Base-by-base conservation (phyloP, 1,140 invertebrate genomes). In the Atta texana region DNA sequence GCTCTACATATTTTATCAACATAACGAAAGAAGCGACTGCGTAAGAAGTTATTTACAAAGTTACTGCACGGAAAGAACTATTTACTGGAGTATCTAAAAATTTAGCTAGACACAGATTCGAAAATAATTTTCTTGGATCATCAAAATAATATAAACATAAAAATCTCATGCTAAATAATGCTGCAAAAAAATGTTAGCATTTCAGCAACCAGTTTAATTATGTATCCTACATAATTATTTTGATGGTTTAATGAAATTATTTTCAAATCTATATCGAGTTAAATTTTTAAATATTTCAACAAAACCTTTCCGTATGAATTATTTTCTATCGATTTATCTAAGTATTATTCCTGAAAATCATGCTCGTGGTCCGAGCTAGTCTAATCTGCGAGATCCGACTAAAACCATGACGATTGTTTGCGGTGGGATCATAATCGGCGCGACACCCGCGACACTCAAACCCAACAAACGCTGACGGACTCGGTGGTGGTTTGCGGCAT, bases 401-500 rank as follows among this genome's bases (percentile, higher is more conserved):
- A 53, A 66, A 39, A 39, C 24, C 57, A 64, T 53, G 31, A 57
- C 82, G 49, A 77, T 85, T 44, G 51, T 21, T 77, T 63, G 63
- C 74, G 82, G 75, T 78, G 51, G 71, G 85, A 74, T 31, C 16
- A 39, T 49, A 24, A 28, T 82, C 53, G 49, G 18, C n/a, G 55
- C 10, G 5, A 28, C 24, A 57, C 44, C 34, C 44, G 39, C 16
- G 31, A 21, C 28, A 3, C 18, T 93, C 87, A 95, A 4, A 95
- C 95, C 95, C 95, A 95, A 10, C 80, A 84, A 12, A 95, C 94
- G 69, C 94, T 95, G 28, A 94, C 84, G 4, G 94, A 93, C 75
- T 95, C 94, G 6, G 91, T 85, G 59, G 90, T 92, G 28, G 91
- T 86, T 85, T 93, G 82, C 12, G 91, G 85, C 14, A 86, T 90